Percentiles rank a stretch among this genome's conserved stretches.
These are phyloP conservation scores for Gymnocephalus cernua DNA, from an alignment of 2,113 vertebrate genomes.

Conservation along the genomic window DNA sequence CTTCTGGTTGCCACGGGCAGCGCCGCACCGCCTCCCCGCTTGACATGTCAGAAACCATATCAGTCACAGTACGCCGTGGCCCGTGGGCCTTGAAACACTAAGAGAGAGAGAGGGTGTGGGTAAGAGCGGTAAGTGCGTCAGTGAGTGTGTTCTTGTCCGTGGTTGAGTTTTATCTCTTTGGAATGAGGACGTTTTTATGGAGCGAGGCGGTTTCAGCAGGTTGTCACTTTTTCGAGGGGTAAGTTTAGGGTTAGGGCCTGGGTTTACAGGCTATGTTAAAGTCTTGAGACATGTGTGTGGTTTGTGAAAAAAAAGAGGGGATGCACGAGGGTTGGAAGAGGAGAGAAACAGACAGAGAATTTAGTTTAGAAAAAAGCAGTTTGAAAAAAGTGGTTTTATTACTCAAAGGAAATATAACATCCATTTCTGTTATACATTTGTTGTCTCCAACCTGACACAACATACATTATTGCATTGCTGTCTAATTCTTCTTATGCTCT, in stretches of 20 bases:
- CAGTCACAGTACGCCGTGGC: conserved; percentile 69
- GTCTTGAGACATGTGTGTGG: not conserved
- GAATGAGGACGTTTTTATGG: conserved; percentile 48
- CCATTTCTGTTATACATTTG: not conserved
- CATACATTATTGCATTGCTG: not conserved
- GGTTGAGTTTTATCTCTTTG: conserved; percentile 61
- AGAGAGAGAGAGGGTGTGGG: conserved; percentile 33
- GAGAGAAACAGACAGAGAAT: not conserved
- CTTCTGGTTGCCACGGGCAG: conserved; percentile 83
- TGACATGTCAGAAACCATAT: conserved; percentile 81
- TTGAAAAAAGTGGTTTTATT: not conserved
- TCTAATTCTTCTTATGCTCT: not conserved
- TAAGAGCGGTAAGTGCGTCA: conserved; percentile 59
- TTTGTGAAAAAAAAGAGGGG: not conserved
- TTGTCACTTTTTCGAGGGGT: conserved; percentile 42
- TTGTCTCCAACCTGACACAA: not conserved
- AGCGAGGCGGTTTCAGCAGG: conserved; percentile 30
- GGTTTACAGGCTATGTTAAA: not conserved
- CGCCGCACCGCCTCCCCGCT: conserved; percentile 63
- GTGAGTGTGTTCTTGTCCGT: conserved; percentile 56
- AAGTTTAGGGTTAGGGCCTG: conserved; percentile 15
- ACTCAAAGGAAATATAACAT: too few relatives aligned
- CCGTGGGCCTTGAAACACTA: conserved; percentile 53
- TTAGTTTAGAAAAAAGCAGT: not conserved
- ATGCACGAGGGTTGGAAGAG: not conserved